These are phyloP conservation scores for Scylla paramamosain DNA, from an alignment of 1,140 invertebrate genomes.

Conservation along the genomic window DNA sequence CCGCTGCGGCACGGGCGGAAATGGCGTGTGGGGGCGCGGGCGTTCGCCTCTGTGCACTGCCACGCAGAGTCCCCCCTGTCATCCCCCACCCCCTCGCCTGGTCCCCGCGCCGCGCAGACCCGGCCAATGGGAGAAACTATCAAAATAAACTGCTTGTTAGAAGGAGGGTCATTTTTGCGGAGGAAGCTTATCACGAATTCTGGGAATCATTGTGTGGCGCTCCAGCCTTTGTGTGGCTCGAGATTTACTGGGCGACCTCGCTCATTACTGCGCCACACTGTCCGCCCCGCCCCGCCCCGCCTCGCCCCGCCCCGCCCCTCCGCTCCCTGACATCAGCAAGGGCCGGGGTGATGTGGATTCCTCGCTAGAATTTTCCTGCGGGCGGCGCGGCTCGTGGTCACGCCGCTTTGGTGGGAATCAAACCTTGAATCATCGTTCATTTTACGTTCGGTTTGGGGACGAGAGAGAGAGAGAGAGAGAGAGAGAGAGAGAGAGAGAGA, in stretches of 20 bases:
- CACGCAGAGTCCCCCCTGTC: not conserved
- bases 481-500: constrained; percentile 5
- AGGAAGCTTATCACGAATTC: constrained; percentile 50
- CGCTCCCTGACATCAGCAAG: too few species aligned
- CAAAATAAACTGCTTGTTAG: constrained; percentile 72
- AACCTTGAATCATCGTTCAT: not conserved
- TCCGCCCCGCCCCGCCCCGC: not conserved
- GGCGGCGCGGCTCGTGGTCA: not conserved
- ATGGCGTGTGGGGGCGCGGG: not conserved
- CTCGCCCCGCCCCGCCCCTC: not conserved
- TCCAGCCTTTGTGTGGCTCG: constrained; percentile 31
- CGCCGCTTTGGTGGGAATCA: not conserved
- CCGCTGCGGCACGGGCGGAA: not conserved
- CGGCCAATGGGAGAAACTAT: constrained; percentile 64
- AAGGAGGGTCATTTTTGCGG: constrained; percentile 60
- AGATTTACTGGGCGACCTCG: constrained; percentile 45
- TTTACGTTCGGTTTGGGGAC: not conserved
- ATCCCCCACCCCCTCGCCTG: not conserved
- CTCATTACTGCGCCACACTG: constrained; percentile 35
- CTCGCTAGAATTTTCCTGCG: too few species aligned
- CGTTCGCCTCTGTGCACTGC: not conserved
- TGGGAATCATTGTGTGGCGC: constrained; percentile 59
- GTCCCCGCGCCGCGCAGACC: constrained; percentile 32
- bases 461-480: not conserved
- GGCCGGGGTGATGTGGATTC: too few species aligned